Evolutionary conservation across 1,140 invertebrate species (phyloP).

Genomic region (Sinonovacula constricta): DNA sequence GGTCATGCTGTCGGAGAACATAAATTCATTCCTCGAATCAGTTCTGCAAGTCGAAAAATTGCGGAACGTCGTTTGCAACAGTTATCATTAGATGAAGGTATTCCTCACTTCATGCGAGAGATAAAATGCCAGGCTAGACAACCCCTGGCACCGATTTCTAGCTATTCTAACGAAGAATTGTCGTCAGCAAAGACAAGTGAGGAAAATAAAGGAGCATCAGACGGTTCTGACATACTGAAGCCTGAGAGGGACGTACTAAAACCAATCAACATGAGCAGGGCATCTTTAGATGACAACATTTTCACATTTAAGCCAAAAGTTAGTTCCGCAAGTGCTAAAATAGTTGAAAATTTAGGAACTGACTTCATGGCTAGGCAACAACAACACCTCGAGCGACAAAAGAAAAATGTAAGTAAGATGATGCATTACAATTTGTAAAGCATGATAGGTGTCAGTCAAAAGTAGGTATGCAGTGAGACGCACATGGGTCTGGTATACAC

Average conservation of each 20-base stretch:
- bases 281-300: conserved; percentile 66
- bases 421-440: too few species aligned
- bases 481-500: too few species aligned
- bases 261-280: conserved; percentile 53
- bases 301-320: conserved; percentile 75
- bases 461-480: too few species aligned
- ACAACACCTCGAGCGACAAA: conserved; percentile 74
- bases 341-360: conserved; percentile 72
- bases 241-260: conserved; percentile 33
- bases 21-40: conserved; percentile 69
- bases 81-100: conserved; percentile 51
- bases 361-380: conserved; percentile 76
- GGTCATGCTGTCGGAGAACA: conserved; percentile 55
- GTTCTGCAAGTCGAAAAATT: conserved; percentile 67
- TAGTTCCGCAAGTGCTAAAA: conserved; percentile 70
- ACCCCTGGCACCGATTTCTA: conserved; percentile 58
- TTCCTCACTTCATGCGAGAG: conserved; percentile 68
- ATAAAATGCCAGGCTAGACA: conserved; percentile 59
- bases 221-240: conserved; percentile 4
- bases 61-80: conserved; percentile 55
- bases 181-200: conserved; percentile 36
- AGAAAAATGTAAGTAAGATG: conserved; percentile 69
- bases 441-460: too few species aligned
- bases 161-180: too few species aligned
- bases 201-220: conserved; percentile 10